phyloP scores from a whole-genome alignment of 2,797 vertebrate species.

The Eospalax fontanierii region DNA sequence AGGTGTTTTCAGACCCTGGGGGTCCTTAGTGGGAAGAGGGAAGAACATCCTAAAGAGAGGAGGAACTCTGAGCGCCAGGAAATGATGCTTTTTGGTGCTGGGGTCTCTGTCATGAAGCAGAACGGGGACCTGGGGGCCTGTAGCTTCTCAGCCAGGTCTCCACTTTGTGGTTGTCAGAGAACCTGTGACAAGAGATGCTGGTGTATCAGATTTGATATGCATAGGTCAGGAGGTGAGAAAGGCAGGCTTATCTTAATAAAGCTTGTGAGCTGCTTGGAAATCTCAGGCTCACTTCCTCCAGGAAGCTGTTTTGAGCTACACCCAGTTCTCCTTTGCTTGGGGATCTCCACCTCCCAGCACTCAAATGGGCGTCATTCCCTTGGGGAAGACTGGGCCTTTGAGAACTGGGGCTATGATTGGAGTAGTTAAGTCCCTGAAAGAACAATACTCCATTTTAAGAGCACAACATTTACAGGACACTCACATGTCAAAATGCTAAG shows the following conservation, averaged over 20 bases:
- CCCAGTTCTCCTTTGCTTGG: neutral
- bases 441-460: neutral
- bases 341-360: neutral
- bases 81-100: neutral
- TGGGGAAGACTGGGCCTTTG: neutral
- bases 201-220: neutral
- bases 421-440: neutral
- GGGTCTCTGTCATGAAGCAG: neutral
- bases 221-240: conserved; percentile 68
- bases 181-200: neutral
- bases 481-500: neutral
- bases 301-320: conserved; percentile 62
- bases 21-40: neutral
- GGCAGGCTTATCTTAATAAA: conserved; percentile 51
- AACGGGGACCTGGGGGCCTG: neutral
- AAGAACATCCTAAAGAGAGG: neutral
- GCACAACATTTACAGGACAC: neutral
- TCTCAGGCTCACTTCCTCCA: conserved; percentile 69
- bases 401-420: neutral
- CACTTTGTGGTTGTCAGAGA: neutral
- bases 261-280: conserved; percentile 66
- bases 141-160: neutral
- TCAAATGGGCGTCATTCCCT: neutral
- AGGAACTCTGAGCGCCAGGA: neutral
- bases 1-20: neutral